Base-by-base conservation (phyloP, 1,140 invertebrate genomes). In the Drosophila sproati region DNA sequence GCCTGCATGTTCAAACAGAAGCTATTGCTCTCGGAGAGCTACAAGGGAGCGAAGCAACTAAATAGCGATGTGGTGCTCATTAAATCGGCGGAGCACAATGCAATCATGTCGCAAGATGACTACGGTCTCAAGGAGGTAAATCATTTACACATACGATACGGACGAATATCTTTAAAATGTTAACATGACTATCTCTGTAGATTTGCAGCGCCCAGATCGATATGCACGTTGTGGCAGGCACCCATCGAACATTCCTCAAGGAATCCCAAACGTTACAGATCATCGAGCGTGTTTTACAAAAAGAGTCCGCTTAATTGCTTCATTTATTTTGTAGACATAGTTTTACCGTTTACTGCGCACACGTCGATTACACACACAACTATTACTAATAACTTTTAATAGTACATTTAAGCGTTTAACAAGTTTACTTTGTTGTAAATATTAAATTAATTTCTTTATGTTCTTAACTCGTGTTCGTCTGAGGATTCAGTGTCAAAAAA, bases 51-150 rank as follows among this genome's bases (percentile, higher is more conserved):
- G 3, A 91, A 91, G 4, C 95, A 94, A 75, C 95, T 97, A 75
- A 89, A 94, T 39, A 96, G 96, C 62, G 93, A 94, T 41, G 94
- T 98, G 32, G 95, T 95, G 4, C 94, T 99, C 39, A 94, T 98
- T 73, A 96, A 96, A 89, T 97, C 97, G 34, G 95, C 95, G 41
- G 96, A 97, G 78, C 97, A 96, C 88, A 96, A 95, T 91, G 94
- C 96, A 10, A 92, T 94, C 55, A 89, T 97, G 54, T 95, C 95
- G 43, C 93, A 96, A 50, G 97, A 98, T 92, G 71, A 87, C 12
- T 98, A 98, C 93, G 97, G 96, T 63, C 94, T 98, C 52, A 94
- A 94, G 70, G 93, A 95, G 91, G 96, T 97, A 6, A 5, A 56
- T 67, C n/a, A 37, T 8, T 39, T 4, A 62, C 34, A 28, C 10